Conservation (phyloP, 2,888 invertebrate genomes). For the Pheosia gnoma region DNA sequence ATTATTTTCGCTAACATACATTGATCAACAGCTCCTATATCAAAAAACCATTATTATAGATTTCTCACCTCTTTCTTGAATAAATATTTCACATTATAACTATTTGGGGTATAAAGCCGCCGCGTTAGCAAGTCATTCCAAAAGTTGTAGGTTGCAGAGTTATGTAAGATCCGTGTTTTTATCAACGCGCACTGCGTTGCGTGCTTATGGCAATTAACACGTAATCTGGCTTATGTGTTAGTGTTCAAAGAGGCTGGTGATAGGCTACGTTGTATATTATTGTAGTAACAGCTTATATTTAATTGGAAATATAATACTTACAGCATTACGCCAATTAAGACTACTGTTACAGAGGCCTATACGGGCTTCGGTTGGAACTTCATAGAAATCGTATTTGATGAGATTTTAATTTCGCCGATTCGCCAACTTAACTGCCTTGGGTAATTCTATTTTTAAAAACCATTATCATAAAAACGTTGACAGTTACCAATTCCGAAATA, state of each 20-base stretch:
- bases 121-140: background rate
- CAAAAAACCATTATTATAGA: no score
- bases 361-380: no score
- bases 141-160: constrained; percentile 3
- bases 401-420: background rate
- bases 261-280: background rate
- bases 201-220: background rate
- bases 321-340: background rate
- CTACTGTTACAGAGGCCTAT: no score
- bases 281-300: background rate
- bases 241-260: background rate
- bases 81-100: no score
- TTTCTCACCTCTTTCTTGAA: no score
- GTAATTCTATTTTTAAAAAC: constrained; percentile 6
- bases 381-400: background rate
- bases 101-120: no score
- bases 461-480: background rate
- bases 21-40: no score
- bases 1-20: no score
- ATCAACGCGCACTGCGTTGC: background rate
- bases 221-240: background rate
- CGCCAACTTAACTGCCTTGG: constrained; percentile 2
- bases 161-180: constrained; percentile 8
- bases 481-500: constrained; percentile 5
- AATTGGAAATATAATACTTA: no score